These are phyloP conservation scores for Dendrolimus kikuchii DNA, from an alignment of 1,140 invertebrate genomes.

Conservation along the genomic window DNA sequence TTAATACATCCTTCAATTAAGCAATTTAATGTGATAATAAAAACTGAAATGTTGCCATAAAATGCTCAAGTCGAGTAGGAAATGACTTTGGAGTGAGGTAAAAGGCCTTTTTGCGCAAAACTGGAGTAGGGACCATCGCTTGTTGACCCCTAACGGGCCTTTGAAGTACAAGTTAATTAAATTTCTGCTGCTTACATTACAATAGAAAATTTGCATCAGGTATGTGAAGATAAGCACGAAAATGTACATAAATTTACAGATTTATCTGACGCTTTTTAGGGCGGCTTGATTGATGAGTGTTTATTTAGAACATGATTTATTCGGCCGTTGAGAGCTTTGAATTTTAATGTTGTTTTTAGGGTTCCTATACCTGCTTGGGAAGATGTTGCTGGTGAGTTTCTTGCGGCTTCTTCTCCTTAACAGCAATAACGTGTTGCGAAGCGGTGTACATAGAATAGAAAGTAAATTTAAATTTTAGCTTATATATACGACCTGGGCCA, in stretches of 20 bases:
- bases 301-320: too few species aligned
- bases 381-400: too few species aligned
- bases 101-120: constrained; percentile 40
- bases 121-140: constrained; percentile 27
- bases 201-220: constrained; percentile 44
- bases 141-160: constrained; percentile 39
- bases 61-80: constrained; percentile 26
- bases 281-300: constrained; percentile 13
- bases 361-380: not conserved
- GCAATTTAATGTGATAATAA: constrained; percentile 31
- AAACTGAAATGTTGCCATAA: constrained; percentile 25
- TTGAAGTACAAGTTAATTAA: constrained; percentile 53
- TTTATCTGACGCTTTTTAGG: not conserved
- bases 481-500: too few species aligned
- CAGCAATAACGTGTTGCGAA: too few species aligned
- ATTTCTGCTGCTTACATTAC: constrained; percentile 53
- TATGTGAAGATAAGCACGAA: constrained; percentile 2
- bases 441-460: too few species aligned
- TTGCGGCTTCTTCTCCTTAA: too few species aligned
- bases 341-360: not conserved
- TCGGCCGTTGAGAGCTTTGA: too few species aligned
- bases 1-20: constrained; percentile 26
- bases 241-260: constrained; percentile 8
- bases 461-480: too few species aligned
- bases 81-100: constrained; percentile 29